Base-by-base conservation (phyloP, 92 coral and sea anemone species). In the Virgularia gustaviana region DNA sequence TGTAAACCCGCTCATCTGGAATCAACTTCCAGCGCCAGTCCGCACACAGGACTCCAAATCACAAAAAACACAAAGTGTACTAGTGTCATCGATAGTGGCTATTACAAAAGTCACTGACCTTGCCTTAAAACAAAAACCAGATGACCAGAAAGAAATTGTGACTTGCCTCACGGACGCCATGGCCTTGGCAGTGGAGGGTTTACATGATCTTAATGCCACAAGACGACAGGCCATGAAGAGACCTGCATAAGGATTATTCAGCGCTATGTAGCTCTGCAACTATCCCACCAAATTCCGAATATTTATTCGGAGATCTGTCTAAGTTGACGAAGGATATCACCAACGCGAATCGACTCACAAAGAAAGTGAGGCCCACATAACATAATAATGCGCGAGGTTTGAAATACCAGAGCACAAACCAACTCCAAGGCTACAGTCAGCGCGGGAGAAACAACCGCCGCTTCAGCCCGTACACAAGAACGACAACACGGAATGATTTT, bases 261-360 rank as follows among this genome's bases (percentile, higher is more conserved):
- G 65, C 81, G 38, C 61, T 85, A 15, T 85, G 86, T 19, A 79
- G 35, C 47, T 8, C 70, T 0, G 39, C 83, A 0, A 78, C 78
- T 49, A 45, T 77, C 43, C 61, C 65, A 7, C 16, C 78, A n/a
- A 54, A 57, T 18, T 81, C 86, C 4, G 86, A 71, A 24, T 63
- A 52, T 65, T 73, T 85, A 13, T 85, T 85, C 76, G 77, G 72
- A 19, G 83, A 85, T 31, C 52, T 80, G 18, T 80, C 85, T 41
- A 81, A 80, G 56, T 57, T 85, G 29, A 85, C 85, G n/a, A 85
- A 85, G 58, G 89, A 85, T 56, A 81, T 85, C 39, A 65, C 86
- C 6, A 83, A 81, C 24, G 83, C 86, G 34, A 85, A 80, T 49
- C 80, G 80, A 35, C 58, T 79, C 24, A 49, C 84, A 5, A 61